Base-by-base conservation (phyloP, 2,113 vertebrate species). In the rat (Rattus norvegicus) region DNA sequence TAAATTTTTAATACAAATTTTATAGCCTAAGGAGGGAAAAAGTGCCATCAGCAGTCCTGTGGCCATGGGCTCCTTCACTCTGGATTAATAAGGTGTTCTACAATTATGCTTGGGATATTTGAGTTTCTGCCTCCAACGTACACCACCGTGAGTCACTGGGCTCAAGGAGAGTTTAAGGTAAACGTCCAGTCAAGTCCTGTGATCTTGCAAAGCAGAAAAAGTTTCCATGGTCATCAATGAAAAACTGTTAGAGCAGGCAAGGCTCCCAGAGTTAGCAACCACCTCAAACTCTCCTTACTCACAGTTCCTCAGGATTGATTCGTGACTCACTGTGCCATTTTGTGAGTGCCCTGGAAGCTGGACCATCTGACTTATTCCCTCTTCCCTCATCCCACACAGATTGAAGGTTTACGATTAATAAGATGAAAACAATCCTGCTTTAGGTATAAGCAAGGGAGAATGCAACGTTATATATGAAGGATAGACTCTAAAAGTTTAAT, bases 1-100 rank as follows among this genome's bases (percentile, higher is more conserved):
- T 9, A 99, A 77, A 54, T 98, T 99, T 92, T 75, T 97, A 90
- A 98, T 97, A 63, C 98, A 98, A 79, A 99, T 97, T 91, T 70
- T 98, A 84, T 97, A 97, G 39, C 97, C 99, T 99, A 94, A 94
- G 93, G 22, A 43, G 43, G 28, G 39, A 22, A 10, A 70, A 54
- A 52, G 26, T 54, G 11, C 26, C 28, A 0, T 1, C 14, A 43
- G 47, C 3, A 6, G 33, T 20, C 5, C 1, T 7, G 0, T 4
- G 28, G 20, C 63, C 36, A 1, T 0, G 0, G 17, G 17, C 22
- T 54, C 83, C 73, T 70, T 86, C 33, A 0, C 28, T 77, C 73
- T 17, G 22, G 26, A 7, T 36, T 61, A 24, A 9, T 7, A 10
- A 26, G 43, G 49, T 8, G 0, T 36, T 22, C 19, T 2, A 39